phyloP scores from a whole-genome alignment of 2,888 invertebrate species.

The Drosophila pseudotakahashii region DNA sequence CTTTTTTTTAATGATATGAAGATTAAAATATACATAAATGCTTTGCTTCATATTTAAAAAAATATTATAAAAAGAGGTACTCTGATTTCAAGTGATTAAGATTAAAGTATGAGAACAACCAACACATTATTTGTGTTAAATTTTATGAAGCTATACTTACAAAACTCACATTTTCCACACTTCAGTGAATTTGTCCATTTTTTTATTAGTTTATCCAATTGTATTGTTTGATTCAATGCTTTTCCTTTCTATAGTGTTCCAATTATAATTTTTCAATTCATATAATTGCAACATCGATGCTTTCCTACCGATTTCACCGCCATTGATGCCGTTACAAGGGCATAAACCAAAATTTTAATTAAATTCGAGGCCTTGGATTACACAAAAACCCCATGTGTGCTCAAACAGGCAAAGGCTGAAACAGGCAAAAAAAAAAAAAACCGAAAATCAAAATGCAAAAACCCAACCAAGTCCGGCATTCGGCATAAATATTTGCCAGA shows the following conservation, averaged over 20 bases:
- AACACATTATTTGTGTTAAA: no score
- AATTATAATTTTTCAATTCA: neutral
- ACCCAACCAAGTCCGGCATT: constrained; percentile 8
- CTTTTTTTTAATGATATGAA: no score
- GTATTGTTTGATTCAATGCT: neutral
- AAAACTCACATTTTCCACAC: neutral
- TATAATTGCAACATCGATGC: constrained; percentile 1
- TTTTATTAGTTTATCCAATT: neutral
- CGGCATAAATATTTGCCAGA: constrained; percentile 62
- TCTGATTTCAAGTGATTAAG: no score
- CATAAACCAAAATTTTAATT: constrained; percentile 38
- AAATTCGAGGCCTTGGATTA: constrained; percentile 31
- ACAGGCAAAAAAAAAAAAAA: neutral
- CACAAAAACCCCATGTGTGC: constrained; percentile 3
- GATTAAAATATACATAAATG: no score
- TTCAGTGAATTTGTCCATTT: neutral
- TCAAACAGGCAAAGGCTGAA: constrained; percentile 3
- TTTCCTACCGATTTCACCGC: neutral
- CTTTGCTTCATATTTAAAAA: no score
- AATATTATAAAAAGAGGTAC: no score
- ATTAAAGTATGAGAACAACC: no score
- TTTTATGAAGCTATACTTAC: no score
- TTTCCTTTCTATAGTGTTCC: neutral
- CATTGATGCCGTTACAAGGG: neutral
- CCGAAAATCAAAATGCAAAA: constrained; percentile 35